Evolutionary conservation across 2,113 vertebrate genomes (phyloP), one percentile per base, ranked within the genome.

Genomic region (Leuciscus idus): DNA sequence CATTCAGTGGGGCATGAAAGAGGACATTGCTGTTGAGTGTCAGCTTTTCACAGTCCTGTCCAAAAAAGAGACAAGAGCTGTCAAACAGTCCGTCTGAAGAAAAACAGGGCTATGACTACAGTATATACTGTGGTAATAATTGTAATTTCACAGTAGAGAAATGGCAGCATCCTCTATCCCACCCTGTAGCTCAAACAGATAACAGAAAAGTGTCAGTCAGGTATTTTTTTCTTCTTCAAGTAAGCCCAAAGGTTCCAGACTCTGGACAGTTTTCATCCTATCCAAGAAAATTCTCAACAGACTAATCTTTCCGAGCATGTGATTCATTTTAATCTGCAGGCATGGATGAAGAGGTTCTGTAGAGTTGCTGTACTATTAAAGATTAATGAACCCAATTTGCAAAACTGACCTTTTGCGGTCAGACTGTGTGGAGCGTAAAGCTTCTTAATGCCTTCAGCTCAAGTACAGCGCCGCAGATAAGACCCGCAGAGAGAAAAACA

Each of bases 341-440:
- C 89, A 88, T 93, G 91, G 94, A 91, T 95, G 93, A 93, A 93
- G 90, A 93, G 89, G 92, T 92, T 93, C 93, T 90, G 87, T 87
- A 90, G 91, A 89, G 87, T 91, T 92, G 92, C 92, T 91, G 91
- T 93, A 94, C 92, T 92, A 91, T 89, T 87, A 89, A 93, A 95
- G 95, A 95, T 95, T 94, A 95, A 95, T 95, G 93, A 95, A 95
- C 94, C 94, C 93, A 95, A 95, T 95, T 95, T 95, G 94, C 91
- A 92, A 89, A 91, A 94, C 93, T 95, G 95, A 95, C 95, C 95
- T 95, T 95, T 93, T 92, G 90, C 92, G 93, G 91, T 91, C 89
- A 89, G 93, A 93, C 89, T 91, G 91, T 89, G 91, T 83, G 12
- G 73, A 86, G 48, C 83, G 89, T 94, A 83, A 95, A 95, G 95